A percentile compares a stretch with the other conserved stretches of the same genome.
These are phyloP conservation scores for Glossosoma conforme DNA, from an alignment of 1,140 invertebrate genomes.

Conservation along the genomic window DNA sequence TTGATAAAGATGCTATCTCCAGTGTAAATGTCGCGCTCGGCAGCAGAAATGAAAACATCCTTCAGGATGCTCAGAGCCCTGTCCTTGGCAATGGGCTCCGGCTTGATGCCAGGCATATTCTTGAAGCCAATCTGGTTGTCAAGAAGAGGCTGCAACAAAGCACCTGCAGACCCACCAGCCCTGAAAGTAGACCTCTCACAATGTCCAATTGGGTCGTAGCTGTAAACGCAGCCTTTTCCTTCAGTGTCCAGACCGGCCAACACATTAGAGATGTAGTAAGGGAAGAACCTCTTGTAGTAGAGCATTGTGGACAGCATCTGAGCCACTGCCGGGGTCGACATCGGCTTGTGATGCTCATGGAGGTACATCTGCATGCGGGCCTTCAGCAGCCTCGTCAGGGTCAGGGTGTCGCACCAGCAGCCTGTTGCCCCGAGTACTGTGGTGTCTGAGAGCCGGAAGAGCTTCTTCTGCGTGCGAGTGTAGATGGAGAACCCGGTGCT, in stretches of 20 bases:
- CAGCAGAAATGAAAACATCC: constrained; percentile 94
- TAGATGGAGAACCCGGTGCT: constrained; percentile 87
- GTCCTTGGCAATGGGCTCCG: constrained; percentile 63
- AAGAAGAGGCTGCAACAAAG: constrained; percentile 76
- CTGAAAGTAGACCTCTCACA: constrained; percentile 75
- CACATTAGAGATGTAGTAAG: constrained; percentile 95
- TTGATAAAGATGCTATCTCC: constrained; percentile 89
- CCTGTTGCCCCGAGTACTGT: constrained; percentile 88
- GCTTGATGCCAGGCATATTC: constrained; percentile 70
- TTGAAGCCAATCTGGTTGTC: constrained; percentile 87
- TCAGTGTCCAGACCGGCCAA: constrained; percentile 82
- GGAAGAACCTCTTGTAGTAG: constrained; percentile 97
- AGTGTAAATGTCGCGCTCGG: constrained; percentile 95
- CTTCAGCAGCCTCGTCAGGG: constrained; percentile 78
- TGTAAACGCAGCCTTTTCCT: constrained; percentile 91
- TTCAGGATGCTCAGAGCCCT: constrained; percentile 81
- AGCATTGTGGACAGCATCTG: constrained; percentile 95
- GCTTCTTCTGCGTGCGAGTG: constrained; percentile 79
- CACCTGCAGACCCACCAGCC: constrained; percentile 79
- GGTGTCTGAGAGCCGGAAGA: constrained; percentile 71
- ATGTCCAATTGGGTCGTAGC: constrained; percentile 96
- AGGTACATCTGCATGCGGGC: constrained; percentile 92
- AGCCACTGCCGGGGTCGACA: constrained; percentile 87
- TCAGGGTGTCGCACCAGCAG: constrained; percentile 97
- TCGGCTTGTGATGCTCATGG: constrained; percentile 91